phyloP scores from a whole-genome alignment of 2,888 invertebrate genomes.

The Exocentrus adspersus region DNA sequence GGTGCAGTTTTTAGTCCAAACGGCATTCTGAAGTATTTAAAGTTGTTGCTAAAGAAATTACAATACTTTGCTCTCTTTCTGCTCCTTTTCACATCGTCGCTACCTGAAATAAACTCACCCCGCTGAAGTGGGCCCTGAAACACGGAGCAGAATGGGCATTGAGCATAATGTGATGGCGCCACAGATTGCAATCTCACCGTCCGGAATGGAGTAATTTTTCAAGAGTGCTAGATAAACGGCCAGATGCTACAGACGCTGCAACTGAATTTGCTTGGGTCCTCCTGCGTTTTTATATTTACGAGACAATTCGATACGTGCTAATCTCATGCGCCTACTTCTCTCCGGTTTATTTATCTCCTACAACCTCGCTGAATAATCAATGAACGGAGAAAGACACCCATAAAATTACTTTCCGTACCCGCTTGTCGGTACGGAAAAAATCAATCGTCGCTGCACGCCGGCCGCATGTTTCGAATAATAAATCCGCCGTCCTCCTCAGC shows the following conservation, averaged over 20 bases:
- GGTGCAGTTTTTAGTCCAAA: no score
- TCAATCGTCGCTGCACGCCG: slow-evolving; percentile 8
- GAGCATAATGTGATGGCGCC: slow-evolving; percentile 44
- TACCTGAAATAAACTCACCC: neutral
- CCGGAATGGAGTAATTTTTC: slow-evolving; percentile 45
- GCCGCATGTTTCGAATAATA: slow-evolving; percentile 25
- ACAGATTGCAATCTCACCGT: slow-evolving; percentile 43
- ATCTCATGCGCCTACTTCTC: no score
- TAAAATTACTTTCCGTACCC: neutral
- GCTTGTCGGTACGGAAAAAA: neutral
- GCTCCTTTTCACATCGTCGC: no score
- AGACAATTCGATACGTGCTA: no score
- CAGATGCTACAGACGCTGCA: slow-evolving; percentile 36
- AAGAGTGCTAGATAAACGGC: slow-evolving; percentile 41
- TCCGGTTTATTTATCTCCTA: no score
- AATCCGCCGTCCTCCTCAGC: slow-evolving; percentile 8
- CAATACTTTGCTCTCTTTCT: no score
- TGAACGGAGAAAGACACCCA: neutral
- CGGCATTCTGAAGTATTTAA: no score
- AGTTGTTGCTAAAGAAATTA: no score
- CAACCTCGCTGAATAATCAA: neutral
- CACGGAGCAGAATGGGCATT: slow-evolving; percentile 12
- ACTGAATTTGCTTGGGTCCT: slow-evolving; percentile 15
- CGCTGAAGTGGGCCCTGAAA: slow-evolving; percentile 3
- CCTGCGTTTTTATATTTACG: neutral